Evolutionary conservation across 2,888 invertebrate genomes (phyloP).

Genomic region (Carabus problematicus): DNA sequence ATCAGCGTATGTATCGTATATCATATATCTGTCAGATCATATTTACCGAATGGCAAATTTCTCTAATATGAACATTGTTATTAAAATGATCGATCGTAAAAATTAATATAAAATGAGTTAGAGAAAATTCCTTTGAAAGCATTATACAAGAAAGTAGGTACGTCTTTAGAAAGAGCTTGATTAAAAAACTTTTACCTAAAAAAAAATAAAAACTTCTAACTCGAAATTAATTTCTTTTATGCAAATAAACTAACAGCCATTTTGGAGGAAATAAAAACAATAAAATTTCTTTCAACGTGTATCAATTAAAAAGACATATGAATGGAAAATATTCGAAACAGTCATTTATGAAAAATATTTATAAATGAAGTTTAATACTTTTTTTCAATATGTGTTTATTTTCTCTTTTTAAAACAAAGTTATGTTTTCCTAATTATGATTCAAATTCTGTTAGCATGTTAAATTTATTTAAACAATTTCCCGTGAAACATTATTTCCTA

Average conservation of each 20-base stretch:
- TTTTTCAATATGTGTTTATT: no score
- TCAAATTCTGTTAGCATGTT: background rate
- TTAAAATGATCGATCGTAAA: conserved; percentile 36
- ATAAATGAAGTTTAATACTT: no score
- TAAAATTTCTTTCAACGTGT: background rate
- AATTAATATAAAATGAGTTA: conserved; percentile 38
- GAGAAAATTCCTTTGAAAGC: conserved; percentile 39
- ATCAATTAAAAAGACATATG: no score
- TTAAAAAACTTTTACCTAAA: conserved; percentile 37
- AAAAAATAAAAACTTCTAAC: conserved; percentile 35
- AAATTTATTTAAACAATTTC: background rate
- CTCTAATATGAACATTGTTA: conserved; percentile 7
- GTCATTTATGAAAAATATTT: no score
- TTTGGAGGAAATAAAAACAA: background rate
- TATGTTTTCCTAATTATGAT: no score
- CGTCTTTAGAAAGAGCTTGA: conserved; percentile 29
- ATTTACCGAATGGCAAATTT: background rate
- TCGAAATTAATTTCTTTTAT: conserved; percentile 41
- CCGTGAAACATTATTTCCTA: conserved; percentile 29
- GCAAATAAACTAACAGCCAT: conserved; percentile 33
- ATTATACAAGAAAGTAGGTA: conserved; percentile 25
- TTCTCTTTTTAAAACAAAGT: no score
- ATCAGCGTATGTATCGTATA: conserved; percentile 1
- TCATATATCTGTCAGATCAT: background rate
- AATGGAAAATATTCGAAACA: no score